Conservation (phyloP, 2,113 vertebrate genomes). For the Rhineura floridana region DNA sequence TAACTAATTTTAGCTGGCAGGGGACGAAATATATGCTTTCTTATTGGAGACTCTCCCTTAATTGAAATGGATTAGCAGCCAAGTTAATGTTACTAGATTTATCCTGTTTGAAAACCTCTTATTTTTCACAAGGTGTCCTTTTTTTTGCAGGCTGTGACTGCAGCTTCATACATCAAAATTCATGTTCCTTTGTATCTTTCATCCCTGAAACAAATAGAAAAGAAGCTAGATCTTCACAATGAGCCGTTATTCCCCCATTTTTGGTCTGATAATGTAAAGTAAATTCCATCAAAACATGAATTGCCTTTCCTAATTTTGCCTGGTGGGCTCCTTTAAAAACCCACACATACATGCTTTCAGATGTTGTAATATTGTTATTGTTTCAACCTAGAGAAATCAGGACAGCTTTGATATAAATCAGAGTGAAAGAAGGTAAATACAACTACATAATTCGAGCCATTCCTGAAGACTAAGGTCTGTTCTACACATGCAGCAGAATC, state of each 20-base stretch:
- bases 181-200: background rate
- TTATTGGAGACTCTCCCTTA: background rate
- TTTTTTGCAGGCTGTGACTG: background rate
- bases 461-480: background rate
- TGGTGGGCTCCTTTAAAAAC: background rate
- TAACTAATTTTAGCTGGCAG: background rate
- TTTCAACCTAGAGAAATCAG: background rate
- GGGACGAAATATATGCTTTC: background rate
- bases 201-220: background rate
- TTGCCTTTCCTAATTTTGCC: background rate
- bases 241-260: background rate
- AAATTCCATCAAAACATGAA: background rate
- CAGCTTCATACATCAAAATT: background rate
- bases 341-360: background rate
- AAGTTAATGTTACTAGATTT: background rate
- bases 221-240: background rate
- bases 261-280: background rate
- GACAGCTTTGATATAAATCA: conserved; percentile 5
- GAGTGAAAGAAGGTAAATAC: background rate
- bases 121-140: background rate
- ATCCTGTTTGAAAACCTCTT: background rate
- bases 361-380: background rate
- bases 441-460: background rate
- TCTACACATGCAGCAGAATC: background rate
- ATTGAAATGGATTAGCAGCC: background rate